A percentile compares a stretch with the other conserved stretches of the same genome.
Conservation (phyloP, 1,140 invertebrate genomes). For the Wiebesia pumilae region DNA sequence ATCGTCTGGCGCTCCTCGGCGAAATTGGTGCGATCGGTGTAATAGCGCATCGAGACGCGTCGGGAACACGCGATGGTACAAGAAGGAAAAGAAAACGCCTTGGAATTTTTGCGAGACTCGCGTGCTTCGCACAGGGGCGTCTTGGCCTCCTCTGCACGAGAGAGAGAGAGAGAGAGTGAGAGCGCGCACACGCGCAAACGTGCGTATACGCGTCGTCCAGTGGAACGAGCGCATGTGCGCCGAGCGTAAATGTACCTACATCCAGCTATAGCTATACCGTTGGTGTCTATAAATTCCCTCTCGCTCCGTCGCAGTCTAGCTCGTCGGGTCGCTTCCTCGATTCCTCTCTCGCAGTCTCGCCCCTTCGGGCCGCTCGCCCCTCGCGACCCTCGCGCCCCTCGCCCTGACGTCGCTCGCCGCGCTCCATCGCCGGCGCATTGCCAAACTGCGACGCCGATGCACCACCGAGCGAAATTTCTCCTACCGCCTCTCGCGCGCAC, state of each 20-base stretch:
- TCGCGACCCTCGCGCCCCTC: neutral
- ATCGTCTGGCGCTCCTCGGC: too few relatives aligned
- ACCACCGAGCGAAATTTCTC: conserved; percentile 15
- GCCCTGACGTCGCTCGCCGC: neutral
- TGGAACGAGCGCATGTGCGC: conserved; percentile 10
- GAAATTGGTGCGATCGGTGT: too few relatives aligned
- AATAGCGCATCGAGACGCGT: too few relatives aligned
- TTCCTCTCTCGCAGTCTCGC: neutral
- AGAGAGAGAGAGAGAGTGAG: neutral
- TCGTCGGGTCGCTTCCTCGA: neutral
- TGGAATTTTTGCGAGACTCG: conserved; percentile 13
- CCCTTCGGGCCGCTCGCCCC: neutral
- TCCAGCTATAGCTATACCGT: conserved; percentile 1
- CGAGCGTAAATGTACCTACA: neutral
- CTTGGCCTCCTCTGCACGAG: neutral
- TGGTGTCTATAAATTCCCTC: conserved; percentile 20
- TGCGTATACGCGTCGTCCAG: neutral
- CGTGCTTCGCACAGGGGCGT: conserved; percentile 7
- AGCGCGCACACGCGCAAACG: neutral
- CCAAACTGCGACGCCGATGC: neutral
- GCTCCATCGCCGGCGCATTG: neutral
- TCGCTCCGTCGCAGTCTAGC: neutral
- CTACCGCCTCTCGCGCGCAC: too few relatives aligned
- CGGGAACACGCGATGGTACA: neutral
- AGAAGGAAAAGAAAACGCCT: neutral